A percentile compares a stretch with the other conserved stretches of the same genome.
Conservation (phyloP, 1,140 invertebrate genomes). For the Panagrolaimus sp. region DNA sequence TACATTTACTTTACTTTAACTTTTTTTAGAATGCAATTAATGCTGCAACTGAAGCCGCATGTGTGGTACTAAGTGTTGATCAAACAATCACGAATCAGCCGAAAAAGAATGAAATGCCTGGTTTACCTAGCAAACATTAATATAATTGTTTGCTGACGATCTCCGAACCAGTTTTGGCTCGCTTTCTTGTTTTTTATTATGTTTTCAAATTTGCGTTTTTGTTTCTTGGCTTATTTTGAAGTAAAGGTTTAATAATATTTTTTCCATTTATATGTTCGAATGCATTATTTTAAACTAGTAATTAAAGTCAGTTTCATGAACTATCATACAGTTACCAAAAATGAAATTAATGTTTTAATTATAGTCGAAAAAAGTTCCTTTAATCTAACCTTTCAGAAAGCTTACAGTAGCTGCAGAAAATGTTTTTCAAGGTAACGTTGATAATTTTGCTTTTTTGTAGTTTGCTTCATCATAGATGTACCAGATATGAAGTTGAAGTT, state of each 20-base stretch:
- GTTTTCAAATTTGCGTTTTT: not conserved
- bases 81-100: conserved; percentile 74
- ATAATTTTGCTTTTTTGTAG: conserved; percentile 98
- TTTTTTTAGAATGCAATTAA: conserved; percentile 79
- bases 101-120: conserved; percentile 52
- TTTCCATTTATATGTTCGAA: too few species aligned
- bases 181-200: conserved; percentile 2
- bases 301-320: too few species aligned
- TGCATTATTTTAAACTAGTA: too few species aligned
- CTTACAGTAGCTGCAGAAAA: conserved; percentile 95
- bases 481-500: conserved; percentile 85
- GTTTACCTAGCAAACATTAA: conserved; percentile 34
- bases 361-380: too few species aligned
- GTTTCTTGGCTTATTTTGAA: conserved; percentile 1
- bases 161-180: not conserved
- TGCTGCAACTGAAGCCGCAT: conserved; percentile 89
- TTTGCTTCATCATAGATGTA: conserved; percentile 96
- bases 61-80: conserved; percentile 90
- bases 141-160: not conserved
- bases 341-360: too few species aligned
- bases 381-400: conserved; percentile 99
- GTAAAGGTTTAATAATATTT: conserved; percentile 85
- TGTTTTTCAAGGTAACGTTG: conserved; percentile 96
- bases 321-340: too few species aligned
- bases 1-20: too few species aligned